Evolutionary conservation across 2,113 vertebrate genomes (phyloP).

Genomic region (Calypte anna): DNA sequence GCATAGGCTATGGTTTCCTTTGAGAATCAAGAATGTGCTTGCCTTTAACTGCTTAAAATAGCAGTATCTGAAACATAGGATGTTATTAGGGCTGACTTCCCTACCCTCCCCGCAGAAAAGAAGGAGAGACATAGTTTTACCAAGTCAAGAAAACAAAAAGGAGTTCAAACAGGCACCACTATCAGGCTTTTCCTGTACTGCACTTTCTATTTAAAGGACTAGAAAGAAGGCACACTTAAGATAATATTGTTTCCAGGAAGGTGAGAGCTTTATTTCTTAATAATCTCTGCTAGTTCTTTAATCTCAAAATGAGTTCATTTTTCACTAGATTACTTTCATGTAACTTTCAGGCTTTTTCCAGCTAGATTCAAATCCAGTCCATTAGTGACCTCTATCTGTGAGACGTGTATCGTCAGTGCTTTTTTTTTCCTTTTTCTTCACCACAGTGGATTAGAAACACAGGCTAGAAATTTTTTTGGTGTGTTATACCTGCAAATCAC

Average conservation of each 20-base stretch:
- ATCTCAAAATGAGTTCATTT: conserved; percentile 71
- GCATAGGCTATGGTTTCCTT: conserved; percentile 55
- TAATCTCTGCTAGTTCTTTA: conserved; percentile 51
- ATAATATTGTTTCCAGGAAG: conserved; percentile 54
- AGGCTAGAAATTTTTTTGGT: background rate
- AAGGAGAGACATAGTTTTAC: background rate
- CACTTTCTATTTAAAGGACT: conserved; percentile 16
- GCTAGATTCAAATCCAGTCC: conserved; percentile 80
- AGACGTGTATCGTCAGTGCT: conserved; percentile 70
- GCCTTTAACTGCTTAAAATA: conserved; percentile 53
- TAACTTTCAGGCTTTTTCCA: conserved; percentile 75
- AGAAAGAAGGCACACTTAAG: conserved; percentile 38
- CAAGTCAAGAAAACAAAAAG: conserved; percentile 22
- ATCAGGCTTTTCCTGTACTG: background rate
- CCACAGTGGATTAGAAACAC: background rate
- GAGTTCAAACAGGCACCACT: conserved; percentile 8
- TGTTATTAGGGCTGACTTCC: conserved; percentile 28
- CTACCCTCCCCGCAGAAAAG: background rate
- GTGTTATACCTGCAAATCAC: conserved; percentile 20
- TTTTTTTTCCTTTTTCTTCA: conserved; percentile 6
- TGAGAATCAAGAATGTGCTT: conserved; percentile 15
- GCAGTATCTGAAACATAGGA: background rate
- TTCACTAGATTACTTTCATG: conserved; percentile 72
- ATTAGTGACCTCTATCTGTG: conserved; percentile 88
- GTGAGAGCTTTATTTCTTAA: conserved; percentile 44